These are phyloP conservation scores for Ctena decussata DNA, from an alignment of 2,888 invertebrate species.

Conservation along the genomic window DNA sequence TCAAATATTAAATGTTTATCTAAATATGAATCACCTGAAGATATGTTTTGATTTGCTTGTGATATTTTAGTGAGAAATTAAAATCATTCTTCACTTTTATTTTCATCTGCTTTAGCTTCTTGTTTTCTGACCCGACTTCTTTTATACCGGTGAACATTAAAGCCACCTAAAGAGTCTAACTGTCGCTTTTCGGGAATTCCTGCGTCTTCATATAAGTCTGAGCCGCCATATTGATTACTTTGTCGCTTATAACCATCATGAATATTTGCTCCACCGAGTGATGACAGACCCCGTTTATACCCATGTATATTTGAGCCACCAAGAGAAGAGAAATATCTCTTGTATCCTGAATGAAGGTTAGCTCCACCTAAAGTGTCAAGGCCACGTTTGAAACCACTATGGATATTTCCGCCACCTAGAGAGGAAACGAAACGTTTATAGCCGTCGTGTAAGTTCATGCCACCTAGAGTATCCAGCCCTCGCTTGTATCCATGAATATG, in stretches of 20 bases:
- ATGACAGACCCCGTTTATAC: conserved; percentile 41
- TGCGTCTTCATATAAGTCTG: neutral
- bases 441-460: conserved; percentile 29
- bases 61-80: too few species aligned
- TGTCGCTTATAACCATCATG: conserved; percentile 19
- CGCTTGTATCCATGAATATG: conserved; percentile 34
- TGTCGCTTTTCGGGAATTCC: conserved; percentile 30
- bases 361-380: conserved; percentile 38
- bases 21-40: too few species aligned
- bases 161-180: conserved; percentile 38
- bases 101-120: neutral
- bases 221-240: neutral
- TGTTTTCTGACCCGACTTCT: conserved; percentile 17
- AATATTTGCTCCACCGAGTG: conserved; percentile 46
- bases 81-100: too few species aligned
- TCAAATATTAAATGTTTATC: too few species aligned
- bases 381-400: conserved; percentile 46
- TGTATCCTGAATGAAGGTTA: conserved; percentile 48
- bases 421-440: conserved; percentile 49
- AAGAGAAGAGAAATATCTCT: conserved; percentile 44
- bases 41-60: too few species aligned
- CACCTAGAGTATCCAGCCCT: conserved; percentile 41
- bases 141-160: conserved; percentile 43
- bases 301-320: conserved; percentile 52
- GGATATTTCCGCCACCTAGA: conserved; percentile 48